These are phyloP conservation scores for Mya arenaria DNA, from an alignment of 1,140 invertebrate species.

Conservation along the genomic window DNA sequence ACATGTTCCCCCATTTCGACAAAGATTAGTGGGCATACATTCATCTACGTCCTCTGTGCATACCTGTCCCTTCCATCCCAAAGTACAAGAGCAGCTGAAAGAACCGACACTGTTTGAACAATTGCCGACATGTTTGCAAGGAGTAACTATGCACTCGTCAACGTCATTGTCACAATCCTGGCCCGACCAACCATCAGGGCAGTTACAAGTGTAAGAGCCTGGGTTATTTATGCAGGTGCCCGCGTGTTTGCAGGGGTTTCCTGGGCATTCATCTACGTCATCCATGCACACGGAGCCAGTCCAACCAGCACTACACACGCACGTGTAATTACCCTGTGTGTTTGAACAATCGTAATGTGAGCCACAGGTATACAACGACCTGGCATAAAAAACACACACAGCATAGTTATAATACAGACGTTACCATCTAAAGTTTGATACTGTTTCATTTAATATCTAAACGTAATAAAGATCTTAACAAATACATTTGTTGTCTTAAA, in stretches of 20 bases:
- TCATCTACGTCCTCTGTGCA: conserved; percentile 14
- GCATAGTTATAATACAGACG: too few species aligned
- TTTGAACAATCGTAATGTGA: too few species aligned
- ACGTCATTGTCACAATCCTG: conserved; percentile 23
- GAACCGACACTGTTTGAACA: neutral
- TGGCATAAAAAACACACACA: too few species aligned
- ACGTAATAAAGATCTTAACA: too few species aligned
- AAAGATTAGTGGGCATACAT: neutral
- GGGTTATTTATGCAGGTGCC: conserved; percentile 38
- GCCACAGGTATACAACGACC: too few species aligned
- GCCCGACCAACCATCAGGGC: conserved; percentile 38
- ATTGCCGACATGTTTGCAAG: neutral
- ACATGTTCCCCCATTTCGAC: neutral
- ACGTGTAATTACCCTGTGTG: too few species aligned
- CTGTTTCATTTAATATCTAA: too few species aligned
- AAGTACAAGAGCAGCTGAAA: neutral
- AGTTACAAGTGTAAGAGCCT: conserved; percentile 43
- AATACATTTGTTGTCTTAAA: too few species aligned
- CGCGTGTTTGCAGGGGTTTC: conserved; percentile 20
- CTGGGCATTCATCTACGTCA: conserved; percentile 55
- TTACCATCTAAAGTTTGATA: too few species aligned
- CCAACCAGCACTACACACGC: neutral
- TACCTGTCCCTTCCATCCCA: neutral
- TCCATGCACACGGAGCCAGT: neutral
- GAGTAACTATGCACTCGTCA: neutral